Conservation (phyloP, 2,888 invertebrate genomes). For the Trissolcus japonicus region DNA sequence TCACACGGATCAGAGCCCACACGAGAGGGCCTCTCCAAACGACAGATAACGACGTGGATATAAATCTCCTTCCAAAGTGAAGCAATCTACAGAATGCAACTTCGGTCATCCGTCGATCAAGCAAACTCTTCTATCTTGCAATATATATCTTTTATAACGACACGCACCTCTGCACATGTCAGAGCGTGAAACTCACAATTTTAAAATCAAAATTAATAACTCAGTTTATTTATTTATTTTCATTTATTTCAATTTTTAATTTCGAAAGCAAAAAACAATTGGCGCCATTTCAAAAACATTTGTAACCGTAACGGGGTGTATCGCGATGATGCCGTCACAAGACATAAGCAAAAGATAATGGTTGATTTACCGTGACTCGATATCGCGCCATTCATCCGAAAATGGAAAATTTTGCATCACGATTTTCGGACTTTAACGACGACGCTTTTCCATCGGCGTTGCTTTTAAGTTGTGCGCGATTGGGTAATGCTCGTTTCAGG, state of each 20-base stretch:
- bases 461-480: slow-evolving; percentile 50
- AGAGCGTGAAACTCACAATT: slow-evolving; percentile 7
- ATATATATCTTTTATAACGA: too few species aligned
- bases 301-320: slow-evolving; percentile 65
- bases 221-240: too few species aligned
- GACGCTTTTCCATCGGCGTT: slow-evolving; percentile 45
- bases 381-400: slow-evolving; percentile 62
- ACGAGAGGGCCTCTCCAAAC: slow-evolving; percentile 58
- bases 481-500: slow-evolving; percentile 53
- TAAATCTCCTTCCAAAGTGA: slow-evolving; percentile 74
- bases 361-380: slow-evolving; percentile 72
- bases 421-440: slow-evolving; percentile 40
- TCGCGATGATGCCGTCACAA: slow-evolving; percentile 74
- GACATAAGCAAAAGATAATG: slow-evolving; percentile 75
- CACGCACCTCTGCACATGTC: slow-evolving; percentile 30
- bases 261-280: too few species aligned
- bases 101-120: slow-evolving; percentile 75
- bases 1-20: slow-evolving; percentile 50
- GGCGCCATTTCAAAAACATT: too few species aligned
- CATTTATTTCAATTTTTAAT: too few species aligned
- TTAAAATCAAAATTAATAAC: not conserved
- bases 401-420: slow-evolving; percentile 64
- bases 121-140: too few species aligned
- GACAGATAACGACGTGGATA: slow-evolving; percentile 73
- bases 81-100: slow-evolving; percentile 75